Base-by-base conservation (phyloP, 2,797 vertebrate genomes). In the Hybognathus amarus region DNA sequence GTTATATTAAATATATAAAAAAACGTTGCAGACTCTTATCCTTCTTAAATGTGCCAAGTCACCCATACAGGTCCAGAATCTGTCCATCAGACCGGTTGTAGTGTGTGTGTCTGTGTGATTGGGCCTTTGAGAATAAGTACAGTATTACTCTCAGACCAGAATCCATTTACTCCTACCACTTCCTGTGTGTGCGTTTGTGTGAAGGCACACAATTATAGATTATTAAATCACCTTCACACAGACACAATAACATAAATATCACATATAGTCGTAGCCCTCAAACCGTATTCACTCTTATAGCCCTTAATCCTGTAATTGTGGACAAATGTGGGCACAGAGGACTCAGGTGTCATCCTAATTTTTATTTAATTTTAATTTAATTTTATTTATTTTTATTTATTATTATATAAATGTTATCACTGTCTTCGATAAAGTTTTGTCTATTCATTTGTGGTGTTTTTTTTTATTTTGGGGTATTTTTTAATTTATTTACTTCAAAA, bases 1-100 rank as follows among this genome's bases (percentile, higher is more conserved):
- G n/a, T n/a, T n/a, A n/a, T n/a, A n/a, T n/a, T 7, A 27, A 47
- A 40, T 59, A 1, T 15, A 54, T 54, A 22, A 33, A 17, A 42
- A n/a, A 77, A 18, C 79, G 71, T 63, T 80, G 50, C 40, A 68
- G 50, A 83, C 64, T 80, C 74, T 8, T 15, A 63, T 42, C 27
- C 27, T 59, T n/a, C 42, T 33, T 15, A 22, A 36, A 36, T 66
- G 45, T 67, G 27, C 27, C 11, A 66, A 50, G 30, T 68, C 61
- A 66, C 11, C 11, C 40, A 33, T 47, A 38, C 2, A 0, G 5
- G 11, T 52, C 27, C 42, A 15, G 30, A 79, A 67, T 52, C 13
- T 36, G 61, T 50, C 30, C 4, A 2, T 79, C 77, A 68, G 64
- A 68, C 18, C 2, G 2, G 6, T 52, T 7, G 17, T 52, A 6